Evolutionary conservation across 2,113 vertebrate genomes (phyloP).

Genomic region (Rhea americana): DNA sequence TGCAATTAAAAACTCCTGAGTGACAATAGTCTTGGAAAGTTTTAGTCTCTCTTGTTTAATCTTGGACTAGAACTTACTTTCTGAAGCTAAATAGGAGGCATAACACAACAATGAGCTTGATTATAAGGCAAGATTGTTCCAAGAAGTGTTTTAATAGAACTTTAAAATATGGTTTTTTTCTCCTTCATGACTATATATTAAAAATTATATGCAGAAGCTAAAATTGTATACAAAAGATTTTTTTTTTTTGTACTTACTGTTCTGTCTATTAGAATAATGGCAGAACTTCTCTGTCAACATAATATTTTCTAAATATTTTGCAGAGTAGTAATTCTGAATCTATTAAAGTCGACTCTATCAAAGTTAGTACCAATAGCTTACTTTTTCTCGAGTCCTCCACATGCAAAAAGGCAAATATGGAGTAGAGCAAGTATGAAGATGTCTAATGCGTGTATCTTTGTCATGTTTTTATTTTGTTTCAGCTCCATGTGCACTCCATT

Average conservation of each 20-base stretch:
- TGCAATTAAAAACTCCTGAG: not conserved
- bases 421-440: not conserved
- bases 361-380: not conserved
- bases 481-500: conserved; percentile 68
- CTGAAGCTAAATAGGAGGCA: not conserved
- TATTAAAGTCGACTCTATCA: not conserved
- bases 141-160: not conserved
- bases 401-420: not conserved
- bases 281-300: not conserved
- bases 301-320: not conserved
- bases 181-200: not conserved
- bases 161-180: not conserved
- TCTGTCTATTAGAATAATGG: not conserved
- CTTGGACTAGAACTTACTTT: not conserved
- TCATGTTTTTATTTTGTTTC: not conserved
- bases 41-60: not conserved
- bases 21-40: too few relatives aligned
- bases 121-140: not conserved
- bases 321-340: not conserved
- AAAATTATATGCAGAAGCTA: not conserved
- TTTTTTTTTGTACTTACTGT: not conserved
- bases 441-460: not conserved
- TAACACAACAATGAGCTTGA: not conserved
- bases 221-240: not conserved
- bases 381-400: not conserved